Evolutionary conservation across 2,797 vertebrate genomes (phyloP), one percentile per base, ranked within the genome.

Genomic region (Agapornis canus): DNA sequence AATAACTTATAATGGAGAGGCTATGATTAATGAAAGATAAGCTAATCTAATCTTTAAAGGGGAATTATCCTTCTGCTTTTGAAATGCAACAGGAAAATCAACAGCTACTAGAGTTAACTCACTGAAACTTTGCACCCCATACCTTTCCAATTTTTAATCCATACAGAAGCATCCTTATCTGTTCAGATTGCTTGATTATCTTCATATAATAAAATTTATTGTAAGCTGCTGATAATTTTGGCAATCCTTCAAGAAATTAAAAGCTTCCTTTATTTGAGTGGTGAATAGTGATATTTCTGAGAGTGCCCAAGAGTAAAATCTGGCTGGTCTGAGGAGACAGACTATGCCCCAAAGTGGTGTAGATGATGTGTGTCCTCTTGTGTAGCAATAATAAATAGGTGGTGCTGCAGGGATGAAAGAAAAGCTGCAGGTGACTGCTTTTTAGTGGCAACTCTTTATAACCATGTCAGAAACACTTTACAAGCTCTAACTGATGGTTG

Each of bases 111-210:
- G 32, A 59, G 22, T 72, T 56, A 37, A 61, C 11, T 63, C 40
- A 23, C 6, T 70, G 27, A 79, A 92, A 89, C 15, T 73, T 88
- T 87, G 35, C 22, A 49, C 11, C 17, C 27, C 6, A 21, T 60
- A 76, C 10, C n/a, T 89, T 80, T 89, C 29, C 25, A 39, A 13
- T 8, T 81, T 86, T 92, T 39, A 56, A 13, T 39, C 23, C 57
- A 5, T 54, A 89, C 43, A 35, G 68, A 68, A 90, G 81, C 40
- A 95, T 26, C 22, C 45, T 76, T 96, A 95, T 90, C 82, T 92
- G 42, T 75, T 87, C 80, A 85, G 85, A 93, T 82, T 94, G 71
- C 59, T 60, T 81, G 42, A 68, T 94, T 95, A 90, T 92, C 64
- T 86, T 73, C 18, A 49, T n/a, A 61, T 35, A 52, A 94, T 94